Evolutionary conservation across 1,140 invertebrate genomes (phyloP).

Genomic region (Reticulitermes speratus): DNA sequence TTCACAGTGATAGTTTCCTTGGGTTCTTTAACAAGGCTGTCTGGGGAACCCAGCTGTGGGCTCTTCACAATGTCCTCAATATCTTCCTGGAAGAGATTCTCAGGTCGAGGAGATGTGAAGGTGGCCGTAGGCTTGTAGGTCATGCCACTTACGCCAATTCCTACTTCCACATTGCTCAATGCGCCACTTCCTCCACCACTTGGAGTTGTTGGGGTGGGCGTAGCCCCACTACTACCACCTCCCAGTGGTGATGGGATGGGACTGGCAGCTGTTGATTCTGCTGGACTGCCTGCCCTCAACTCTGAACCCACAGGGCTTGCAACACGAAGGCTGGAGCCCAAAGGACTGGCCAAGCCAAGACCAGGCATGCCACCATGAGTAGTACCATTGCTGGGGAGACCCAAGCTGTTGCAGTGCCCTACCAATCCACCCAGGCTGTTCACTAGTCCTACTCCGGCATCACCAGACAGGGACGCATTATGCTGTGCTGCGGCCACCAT

Average conservation of each 20-base stretch:
- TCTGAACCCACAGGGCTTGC: background rate
- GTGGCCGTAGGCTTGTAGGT: constrained; percentile 61
- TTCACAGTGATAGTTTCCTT: constrained; percentile 29
- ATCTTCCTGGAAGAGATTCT: constrained; percentile 56
- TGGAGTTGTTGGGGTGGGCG: constrained; percentile 48
- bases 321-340: constrained; percentile 6
- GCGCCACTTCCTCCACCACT: constrained; percentile 50
- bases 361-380: constrained; percentile 41
- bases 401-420: constrained; percentile 45
- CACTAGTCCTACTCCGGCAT: constrained; percentile 47
- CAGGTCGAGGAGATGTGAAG: constrained; percentile 59
- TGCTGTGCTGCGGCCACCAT: constrained; percentile 64
- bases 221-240: background rate
- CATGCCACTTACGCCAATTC: constrained; percentile 63
- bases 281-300: constrained; percentile 11
- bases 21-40: constrained; percentile 24
- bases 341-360: constrained; percentile 12
- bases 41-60: constrained; percentile 34
- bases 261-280: constrained; percentile 20
- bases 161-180: constrained; percentile 56
- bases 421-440: constrained; percentile 39
- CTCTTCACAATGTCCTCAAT: constrained; percentile 44
- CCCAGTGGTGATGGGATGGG: constrained; percentile 46
- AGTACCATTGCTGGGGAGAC: constrained; percentile 40
- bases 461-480: constrained; percentile 51